Percentiles rank a stretch among this genome's conserved stretches.
Evolutionary conservation across 2,888 invertebrate species (phyloP).

Genomic region (Drosophila flavopinicola): DNA sequence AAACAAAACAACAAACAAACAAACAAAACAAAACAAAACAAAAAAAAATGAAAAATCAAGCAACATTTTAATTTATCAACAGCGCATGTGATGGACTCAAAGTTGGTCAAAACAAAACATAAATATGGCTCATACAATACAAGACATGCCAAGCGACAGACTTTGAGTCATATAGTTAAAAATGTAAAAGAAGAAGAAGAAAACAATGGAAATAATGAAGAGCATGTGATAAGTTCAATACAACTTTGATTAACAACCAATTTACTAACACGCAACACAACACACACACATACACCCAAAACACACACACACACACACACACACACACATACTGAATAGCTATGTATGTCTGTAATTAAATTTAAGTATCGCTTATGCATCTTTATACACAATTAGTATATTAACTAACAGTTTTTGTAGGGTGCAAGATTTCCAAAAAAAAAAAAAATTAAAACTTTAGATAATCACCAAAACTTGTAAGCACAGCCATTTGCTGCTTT

Average conservation of each 20-base stretch:
- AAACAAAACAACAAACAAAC: constrained; percentile 31
- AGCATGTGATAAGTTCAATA: constrained; percentile 76
- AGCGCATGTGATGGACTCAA: constrained; percentile 77
- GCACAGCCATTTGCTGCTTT: constrained; percentile 19
- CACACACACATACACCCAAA: constrained; percentile 13
- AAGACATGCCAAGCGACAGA: constrained; percentile 43
- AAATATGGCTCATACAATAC: constrained; percentile 19
- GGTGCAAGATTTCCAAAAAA: constrained; percentile 16
- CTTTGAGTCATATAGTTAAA: constrained; percentile 68
- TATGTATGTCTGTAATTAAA: constrained; percentile 37
- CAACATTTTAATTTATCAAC: constrained; percentile 73
- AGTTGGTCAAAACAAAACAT: constrained; percentile 24
- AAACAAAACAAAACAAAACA: constrained; percentile 3
- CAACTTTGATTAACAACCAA: constrained; percentile 71
- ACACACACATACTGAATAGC: constrained; percentile 17
- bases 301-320: constrained; percentile 20
- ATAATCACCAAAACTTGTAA: constrained; percentile 10
- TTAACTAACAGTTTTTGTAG: constrained; percentile 16
- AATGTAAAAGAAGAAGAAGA: constrained; percentile 39
- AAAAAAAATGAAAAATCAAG: constrained; percentile 35
- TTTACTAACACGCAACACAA: constrained; percentile 56
- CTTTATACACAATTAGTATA: constrained; percentile 23
- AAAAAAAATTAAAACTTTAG: constrained; percentile 4
- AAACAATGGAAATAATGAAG: constrained; percentile 48
- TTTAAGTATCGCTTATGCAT: constrained; percentile 46